These are phyloP conservation scores for Hydropsyche tenuis DNA, from an alignment of 1,140 invertebrate genomes.

Conservation along the genomic window DNA sequence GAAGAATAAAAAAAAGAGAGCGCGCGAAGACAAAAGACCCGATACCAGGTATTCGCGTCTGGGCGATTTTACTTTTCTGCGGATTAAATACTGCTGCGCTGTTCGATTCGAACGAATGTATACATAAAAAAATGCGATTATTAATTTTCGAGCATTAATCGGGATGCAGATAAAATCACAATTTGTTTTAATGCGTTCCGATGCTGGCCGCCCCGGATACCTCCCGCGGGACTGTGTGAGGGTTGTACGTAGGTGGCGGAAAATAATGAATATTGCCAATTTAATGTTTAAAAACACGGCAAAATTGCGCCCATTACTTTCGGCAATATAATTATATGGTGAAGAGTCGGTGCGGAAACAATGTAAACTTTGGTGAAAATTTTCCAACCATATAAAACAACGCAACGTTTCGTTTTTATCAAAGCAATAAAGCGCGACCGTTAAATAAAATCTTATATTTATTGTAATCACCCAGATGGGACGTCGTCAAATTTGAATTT, in stretches of 20 bases:
- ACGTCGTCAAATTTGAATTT: background rate
- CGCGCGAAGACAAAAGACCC: slow-evolving; percentile 27
- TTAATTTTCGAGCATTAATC: no score
- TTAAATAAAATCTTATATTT: slow-evolving; percentile 14
- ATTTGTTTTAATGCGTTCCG: slow-evolving; percentile 11
- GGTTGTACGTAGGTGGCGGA: background rate
- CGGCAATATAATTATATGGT: slow-evolving; percentile 26
- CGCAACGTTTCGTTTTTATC: slow-evolving; percentile 16
- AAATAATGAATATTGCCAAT: slow-evolving; percentile 23
- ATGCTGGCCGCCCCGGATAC: background rate
- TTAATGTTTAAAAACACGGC: slow-evolving; percentile 22
- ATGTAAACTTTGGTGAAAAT: slow-evolving; percentile 6
- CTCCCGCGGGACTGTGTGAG: no score
- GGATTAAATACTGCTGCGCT: background rate
- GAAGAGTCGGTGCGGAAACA: slow-evolving; percentile 16
- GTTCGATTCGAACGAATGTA: background rate
- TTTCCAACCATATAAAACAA: background rate
- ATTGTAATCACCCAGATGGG: slow-evolving; percentile 1
- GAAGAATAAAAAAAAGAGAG: background rate
- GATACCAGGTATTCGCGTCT: slow-evolving; percentile 32
- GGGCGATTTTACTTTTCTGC: background rate
- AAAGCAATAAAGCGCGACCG: slow-evolving; percentile 14
- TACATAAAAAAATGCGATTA: no score
- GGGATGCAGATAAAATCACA: no score
- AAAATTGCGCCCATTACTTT: slow-evolving; percentile 15